A percentile compares a stretch with the other conserved stretches of the same genome.
Conservation (phyloP, 2,797 vertebrate genomes). For the Hydrolagus colliei region DNA sequence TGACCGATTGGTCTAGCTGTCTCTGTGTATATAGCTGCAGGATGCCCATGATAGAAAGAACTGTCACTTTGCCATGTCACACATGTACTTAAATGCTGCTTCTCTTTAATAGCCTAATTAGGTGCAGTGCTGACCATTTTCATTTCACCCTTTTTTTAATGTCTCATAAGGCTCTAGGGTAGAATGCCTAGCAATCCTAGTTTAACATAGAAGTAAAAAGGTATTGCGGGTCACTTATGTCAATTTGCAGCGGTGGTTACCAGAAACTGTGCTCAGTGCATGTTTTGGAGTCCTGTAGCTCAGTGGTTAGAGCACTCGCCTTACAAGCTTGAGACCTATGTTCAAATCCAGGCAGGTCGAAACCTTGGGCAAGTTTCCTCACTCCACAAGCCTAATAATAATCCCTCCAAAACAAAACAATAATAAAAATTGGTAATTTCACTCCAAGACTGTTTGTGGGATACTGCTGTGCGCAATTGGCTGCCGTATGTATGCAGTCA, state of each 20-base stretch:
- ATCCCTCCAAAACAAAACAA: too few species aligned
- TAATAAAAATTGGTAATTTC: too few species aligned
- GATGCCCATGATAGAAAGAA: neutral
- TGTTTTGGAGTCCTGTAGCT: neutral
- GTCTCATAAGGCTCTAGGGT: neutral
- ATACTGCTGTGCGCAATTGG: too few species aligned
- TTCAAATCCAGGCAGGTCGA: too few species aligned
- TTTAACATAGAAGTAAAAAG: neutral
- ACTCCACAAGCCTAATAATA: too few species aligned
- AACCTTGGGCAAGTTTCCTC: too few species aligned
- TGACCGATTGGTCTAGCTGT: neutral
- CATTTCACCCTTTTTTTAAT: neutral
- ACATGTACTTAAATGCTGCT: neutral
- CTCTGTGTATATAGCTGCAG: neutral
- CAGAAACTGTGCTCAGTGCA: neutral
- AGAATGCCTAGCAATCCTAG: neutral
- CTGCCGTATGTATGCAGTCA: too few species aligned
- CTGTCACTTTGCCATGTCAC: neutral
- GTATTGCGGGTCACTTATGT: too few species aligned
- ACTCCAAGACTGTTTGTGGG: too few species aligned
- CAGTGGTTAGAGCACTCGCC: too few species aligned
- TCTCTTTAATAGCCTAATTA: neutral
- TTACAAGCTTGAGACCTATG: too few species aligned
- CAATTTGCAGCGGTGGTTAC: too few species aligned
- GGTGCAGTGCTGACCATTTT: neutral